A percentile compares a stretch with the other conserved stretches of the same genome.
These are phyloP conservation scores for Drosophila dives DNA, from an alignment of 2,888 invertebrate genomes.

Conservation along the genomic window DNA sequence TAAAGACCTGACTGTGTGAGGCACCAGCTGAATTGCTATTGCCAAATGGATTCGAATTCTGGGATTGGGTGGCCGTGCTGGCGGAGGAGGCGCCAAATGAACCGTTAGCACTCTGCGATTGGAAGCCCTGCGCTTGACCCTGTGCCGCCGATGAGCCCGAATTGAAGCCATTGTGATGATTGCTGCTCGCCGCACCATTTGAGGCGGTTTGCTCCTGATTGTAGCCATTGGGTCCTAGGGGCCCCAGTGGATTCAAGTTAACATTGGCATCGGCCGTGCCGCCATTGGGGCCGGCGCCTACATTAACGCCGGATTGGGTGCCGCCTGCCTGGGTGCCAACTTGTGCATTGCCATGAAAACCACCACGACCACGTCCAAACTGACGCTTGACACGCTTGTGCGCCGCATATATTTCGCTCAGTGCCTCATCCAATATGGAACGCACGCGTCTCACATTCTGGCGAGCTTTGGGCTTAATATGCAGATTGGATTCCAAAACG, in stretches of 20 bases:
- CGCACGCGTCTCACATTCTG: conserved; percentile 61
- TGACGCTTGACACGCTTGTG: conserved; percentile 79
- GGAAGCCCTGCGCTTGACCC: conserved; percentile 84
- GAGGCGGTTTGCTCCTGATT: conserved; percentile 79
- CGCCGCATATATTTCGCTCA: conserved; percentile 50
- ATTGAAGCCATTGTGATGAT: conserved; percentile 67
- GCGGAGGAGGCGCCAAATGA: conserved; percentile 84
- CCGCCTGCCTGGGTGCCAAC: conserved; percentile 51
- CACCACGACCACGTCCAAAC: conserved; percentile 3
- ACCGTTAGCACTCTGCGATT: conserved; percentile 76
- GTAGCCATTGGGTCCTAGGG: conserved; percentile 54
- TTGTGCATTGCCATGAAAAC: conserved; percentile 16
- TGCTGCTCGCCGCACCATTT: conserved; percentile 76
- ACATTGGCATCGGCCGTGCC: conserved; percentile 67
- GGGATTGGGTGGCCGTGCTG: conserved; percentile 82
- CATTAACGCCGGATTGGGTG: conserved; percentile 57
- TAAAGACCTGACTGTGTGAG: conserved; percentile 83
- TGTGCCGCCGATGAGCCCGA: conserved; percentile 80
- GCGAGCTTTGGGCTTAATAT: conserved; percentile 84
- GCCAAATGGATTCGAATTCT: conserved; percentile 73
- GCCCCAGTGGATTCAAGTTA: conserved; percentile 40
- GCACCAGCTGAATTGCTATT: conserved; percentile 82
- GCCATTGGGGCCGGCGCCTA: conserved; percentile 60
- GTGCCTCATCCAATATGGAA: conserved; percentile 40
- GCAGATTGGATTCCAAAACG: conserved; percentile 85